A percentile compares a stretch with the other conserved stretches of the same genome.
phyloP scores from a whole-genome alignment of 2,797 vertebrate genomes.

The Bradypus variegatus region DNA sequence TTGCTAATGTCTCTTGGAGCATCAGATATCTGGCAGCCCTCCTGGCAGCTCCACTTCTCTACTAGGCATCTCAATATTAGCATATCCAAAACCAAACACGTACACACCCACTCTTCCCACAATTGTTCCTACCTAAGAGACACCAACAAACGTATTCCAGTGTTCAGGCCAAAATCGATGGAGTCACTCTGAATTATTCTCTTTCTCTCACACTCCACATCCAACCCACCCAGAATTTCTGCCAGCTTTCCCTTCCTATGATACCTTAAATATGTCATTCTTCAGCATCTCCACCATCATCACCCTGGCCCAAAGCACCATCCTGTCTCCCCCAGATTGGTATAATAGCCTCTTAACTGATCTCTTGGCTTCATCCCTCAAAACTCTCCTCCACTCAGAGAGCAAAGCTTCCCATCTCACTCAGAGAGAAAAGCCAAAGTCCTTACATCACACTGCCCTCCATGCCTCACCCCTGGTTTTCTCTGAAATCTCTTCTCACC shows the following conservation, averaged over 20 bases:
- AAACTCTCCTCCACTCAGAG: not conserved
- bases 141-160: not conserved
- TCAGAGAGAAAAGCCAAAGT: not conserved
- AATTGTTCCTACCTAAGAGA: not conserved
- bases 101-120: not conserved
- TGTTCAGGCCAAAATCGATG: not conserved
- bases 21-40: no score
- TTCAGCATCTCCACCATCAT: not conserved
- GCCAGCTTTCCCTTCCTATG: not conserved
- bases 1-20: no score
- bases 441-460: not conserved
- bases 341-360: not conserved
- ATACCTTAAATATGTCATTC: not conserved
- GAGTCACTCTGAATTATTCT: not conserved
- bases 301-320: not conserved
- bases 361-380: not conserved
- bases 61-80: not conserved
- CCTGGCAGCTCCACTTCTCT: no score
- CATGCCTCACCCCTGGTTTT: accelerated
- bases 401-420: not conserved
- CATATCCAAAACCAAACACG: not conserved
- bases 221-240: not conserved
- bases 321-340: not conserved
- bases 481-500: not conserved
- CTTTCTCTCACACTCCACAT: not conserved